Percentiles rank a stretch among this genome's conserved stretches.
phyloP scores from a whole-genome alignment of 2,797 vertebrate genomes.

The Ara ararauna region DNA sequence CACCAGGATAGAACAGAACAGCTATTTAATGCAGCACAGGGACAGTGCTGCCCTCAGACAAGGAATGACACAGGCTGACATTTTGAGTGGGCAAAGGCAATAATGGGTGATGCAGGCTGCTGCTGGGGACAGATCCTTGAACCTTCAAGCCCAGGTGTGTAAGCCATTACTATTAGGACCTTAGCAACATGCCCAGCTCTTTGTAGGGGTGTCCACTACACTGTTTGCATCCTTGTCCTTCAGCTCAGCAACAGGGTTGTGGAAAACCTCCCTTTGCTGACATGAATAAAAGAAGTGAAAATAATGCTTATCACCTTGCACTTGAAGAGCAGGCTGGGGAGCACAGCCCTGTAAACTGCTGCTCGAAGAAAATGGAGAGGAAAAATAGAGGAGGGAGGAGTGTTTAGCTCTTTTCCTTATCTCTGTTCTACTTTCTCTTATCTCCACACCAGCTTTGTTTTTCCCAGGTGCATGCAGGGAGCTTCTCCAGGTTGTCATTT shows the following conservation, averaged over 20 bases:
- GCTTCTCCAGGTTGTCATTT: not conserved
- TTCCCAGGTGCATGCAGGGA: not conserved
- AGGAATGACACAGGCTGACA: no score
- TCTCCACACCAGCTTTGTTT: constrained; percentile 16
- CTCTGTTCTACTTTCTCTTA: not conserved
- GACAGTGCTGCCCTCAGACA: not conserved
- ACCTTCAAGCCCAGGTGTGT: not conserved
- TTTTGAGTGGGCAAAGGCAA: not conserved
- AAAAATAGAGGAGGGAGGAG: not conserved
- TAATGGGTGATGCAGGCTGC: not conserved
- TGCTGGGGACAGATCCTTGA: not conserved
- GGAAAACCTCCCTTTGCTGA: not conserved
- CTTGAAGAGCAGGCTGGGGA: not conserved
- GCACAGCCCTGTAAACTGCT: not conserved
- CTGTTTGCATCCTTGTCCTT: not conserved
- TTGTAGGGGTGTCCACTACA: not conserved
- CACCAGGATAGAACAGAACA: not conserved
- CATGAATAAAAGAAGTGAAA: not conserved
- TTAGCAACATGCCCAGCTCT: not conserved
- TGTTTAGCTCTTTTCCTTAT: not conserved
- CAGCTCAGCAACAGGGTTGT: not conserved
- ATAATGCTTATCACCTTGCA: not conserved
- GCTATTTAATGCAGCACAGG: not conserved
- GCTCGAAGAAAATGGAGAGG: not conserved
- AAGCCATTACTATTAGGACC: not conserved